These are phyloP conservation scores for Pilophorus perplexus DNA, from an alignment of 2,888 invertebrate species.

Conservation along the genomic window DNA sequence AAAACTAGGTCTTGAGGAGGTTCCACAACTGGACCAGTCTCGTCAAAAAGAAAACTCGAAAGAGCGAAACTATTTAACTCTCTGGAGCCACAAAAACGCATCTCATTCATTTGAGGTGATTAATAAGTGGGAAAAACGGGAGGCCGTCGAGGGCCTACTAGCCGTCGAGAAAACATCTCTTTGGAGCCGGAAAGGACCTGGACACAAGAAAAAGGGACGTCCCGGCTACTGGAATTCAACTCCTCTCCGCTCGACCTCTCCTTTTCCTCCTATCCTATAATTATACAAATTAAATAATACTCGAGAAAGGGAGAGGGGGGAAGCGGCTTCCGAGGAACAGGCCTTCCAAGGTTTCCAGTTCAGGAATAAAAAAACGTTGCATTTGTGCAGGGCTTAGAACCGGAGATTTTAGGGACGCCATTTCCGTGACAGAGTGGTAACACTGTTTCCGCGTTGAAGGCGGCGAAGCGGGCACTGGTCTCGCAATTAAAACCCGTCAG, in stretches of 20 bases:
- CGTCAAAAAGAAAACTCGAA: too few relatives aligned
- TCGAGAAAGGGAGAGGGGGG: neutral
- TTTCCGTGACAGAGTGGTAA: too few relatives aligned
- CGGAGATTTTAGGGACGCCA: too few relatives aligned
- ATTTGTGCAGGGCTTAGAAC: conserved; percentile 3
- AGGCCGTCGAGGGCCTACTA: conserved; percentile 9
- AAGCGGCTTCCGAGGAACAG: neutral
- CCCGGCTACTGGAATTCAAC: conserved; percentile 31
- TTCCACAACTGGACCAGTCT: too few relatives aligned
- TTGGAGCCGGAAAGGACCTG: too few relatives aligned
- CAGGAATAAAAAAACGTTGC: conserved; percentile 3
- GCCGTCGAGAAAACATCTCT: conserved; percentile 41
- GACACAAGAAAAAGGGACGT: neutral
- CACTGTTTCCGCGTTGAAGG: too few relatives aligned
- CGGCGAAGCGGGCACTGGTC: too few relatives aligned
- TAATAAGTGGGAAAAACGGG: conserved; percentile 33
- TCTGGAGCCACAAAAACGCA: too few relatives aligned
- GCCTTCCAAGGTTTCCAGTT: too few relatives aligned
- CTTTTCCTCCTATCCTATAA: conserved; percentile 28
- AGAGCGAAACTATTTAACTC: too few relatives aligned
- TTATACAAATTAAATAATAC: conserved; percentile 37
- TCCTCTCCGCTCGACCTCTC: neutral
- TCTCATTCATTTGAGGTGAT: conserved; percentile 44
- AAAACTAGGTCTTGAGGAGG: too few relatives aligned
- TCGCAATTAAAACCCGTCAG: too few relatives aligned